Base-by-base conservation (phyloP, 2,113 vertebrate genomes). In the Hydropotes inermis region DNA sequence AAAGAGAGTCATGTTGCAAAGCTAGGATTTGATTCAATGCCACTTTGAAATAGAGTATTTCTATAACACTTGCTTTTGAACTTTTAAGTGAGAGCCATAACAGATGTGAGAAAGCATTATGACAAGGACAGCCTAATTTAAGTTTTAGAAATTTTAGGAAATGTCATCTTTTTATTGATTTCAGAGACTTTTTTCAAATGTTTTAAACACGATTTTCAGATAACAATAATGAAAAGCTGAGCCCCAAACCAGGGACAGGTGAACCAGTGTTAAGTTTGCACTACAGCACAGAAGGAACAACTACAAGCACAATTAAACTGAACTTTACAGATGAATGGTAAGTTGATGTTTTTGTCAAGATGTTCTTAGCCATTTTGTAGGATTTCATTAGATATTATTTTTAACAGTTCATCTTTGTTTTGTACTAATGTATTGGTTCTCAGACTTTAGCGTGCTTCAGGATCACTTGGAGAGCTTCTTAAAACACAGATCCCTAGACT, bases 301-400 rank as follows among this genome's bases (percentile, higher is more conserved):
- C 99, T 85, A 99, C 99, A 98, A 99, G 99, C 99, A 99, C 99
- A 93, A 99, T 99, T 98, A 99, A 99, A 99, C 99, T 99, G 98
- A 99, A 99, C 99, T 99, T 99, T 98, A 99, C 99, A 33, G 99
- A 99, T 96, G 99, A 99, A 98, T 99, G 99, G 99, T 99, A 99
- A 99, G 99, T 98, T 70, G 28, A 54, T 7, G 16, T 96, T 50
- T 96, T 90, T 87, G 57, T 94, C 28, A 83, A 97, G 91, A 86
- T 39, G 25, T 94, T 95, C 81, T 96, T 97, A 52, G 97, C 92
- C 82, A 0, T 85, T 88, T 39, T 91, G 64, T 96, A 98, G 94
- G 94, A 82, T 90, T 97, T 74, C 89, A 30, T 74, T 89, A 39
- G 87, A 94, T 87, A 11, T 11, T 61, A 23, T 92, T 88, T 92